Base-by-base conservation (phyloP, 92 coral and sea anemone genomes). In the Montipora capitata region DNA sequence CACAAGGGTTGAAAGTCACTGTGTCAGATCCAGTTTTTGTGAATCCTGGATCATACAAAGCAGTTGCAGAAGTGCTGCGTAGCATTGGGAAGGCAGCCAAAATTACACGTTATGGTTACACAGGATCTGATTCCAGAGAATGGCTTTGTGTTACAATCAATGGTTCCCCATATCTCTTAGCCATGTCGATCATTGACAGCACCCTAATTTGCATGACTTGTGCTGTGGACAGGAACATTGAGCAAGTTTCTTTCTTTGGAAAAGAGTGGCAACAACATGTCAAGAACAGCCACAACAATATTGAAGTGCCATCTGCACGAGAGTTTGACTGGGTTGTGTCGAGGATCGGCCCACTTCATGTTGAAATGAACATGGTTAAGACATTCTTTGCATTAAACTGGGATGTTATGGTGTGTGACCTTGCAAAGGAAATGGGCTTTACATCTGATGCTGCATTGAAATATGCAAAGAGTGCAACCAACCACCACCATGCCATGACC, bases 1-100 rank as follows among this genome's bases (percentile, higher is more conserved):
- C 15, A 3, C n/a, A 39, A n/a, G 70, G 72, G 2, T 35, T 73
- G 10, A 73, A 20, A 10, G 44, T 84, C 8, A n/a, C 88, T 51
- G 88, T 84, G 13, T 84, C 88, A 6, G 88, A 84, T 61, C 88
- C 88, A 1, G 75, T 74, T 5, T 83, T 83, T 83, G 87, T 72
- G 12, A 84, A 84, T 58, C 88, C 81, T 0, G 42, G 20, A 10
- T 68, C 82, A 4, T 10, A 74, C 2, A 54, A 84, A 18, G 35
- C 76, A 15, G 81, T 84, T 40, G 54, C 59, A 1, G 80, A 74
- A 18, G 72, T 84, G 10, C 54, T 84, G 20, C 71, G 74, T 11
- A 20, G 78, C 7, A 66, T 84, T 42, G 88, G 88, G 2, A 18
- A 74, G 8, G 14, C 73, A 1, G 82, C 88, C n/a, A 10, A 40